Conservation (phyloP, 2,797 vertebrate species). For the Morus bassanus region DNA sequence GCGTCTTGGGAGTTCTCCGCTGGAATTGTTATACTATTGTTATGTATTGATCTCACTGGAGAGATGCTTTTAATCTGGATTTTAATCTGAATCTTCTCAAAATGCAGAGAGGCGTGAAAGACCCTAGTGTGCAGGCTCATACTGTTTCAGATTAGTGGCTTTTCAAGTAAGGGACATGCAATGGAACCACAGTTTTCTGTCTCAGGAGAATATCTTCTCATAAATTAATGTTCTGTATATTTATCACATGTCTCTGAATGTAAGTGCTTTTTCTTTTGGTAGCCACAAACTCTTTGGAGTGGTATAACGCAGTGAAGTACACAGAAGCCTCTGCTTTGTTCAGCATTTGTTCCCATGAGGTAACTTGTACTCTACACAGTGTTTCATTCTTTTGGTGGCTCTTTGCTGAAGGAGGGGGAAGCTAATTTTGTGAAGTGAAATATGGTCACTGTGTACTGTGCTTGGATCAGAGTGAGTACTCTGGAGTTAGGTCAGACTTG, state of each 20-base stretch:
- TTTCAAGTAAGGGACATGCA: background rate
- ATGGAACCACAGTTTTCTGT: background rate
- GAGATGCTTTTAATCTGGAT: background rate
- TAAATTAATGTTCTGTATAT: background rate
- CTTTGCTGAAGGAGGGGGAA: background rate
- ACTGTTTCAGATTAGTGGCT: background rate
- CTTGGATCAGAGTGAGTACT: background rate
- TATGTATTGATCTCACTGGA: background rate
- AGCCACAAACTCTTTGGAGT: background rate
- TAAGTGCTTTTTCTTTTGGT: background rate
- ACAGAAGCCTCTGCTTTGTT: conserved; percentile 32
- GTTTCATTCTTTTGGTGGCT: conserved; percentile 1
- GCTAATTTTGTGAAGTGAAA: conserved; percentile 27
- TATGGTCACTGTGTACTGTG: background rate
- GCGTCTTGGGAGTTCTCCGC: fast-evolving
- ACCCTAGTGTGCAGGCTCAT: background rate
- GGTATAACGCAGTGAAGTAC: background rate
- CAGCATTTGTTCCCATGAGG: conserved; percentile 50
- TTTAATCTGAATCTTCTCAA: background rate
- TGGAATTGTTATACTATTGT: background rate
- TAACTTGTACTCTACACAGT: conserved; percentile 24
- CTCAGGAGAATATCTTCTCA: background rate
- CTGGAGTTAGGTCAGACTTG: background rate
- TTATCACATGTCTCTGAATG: background rate
- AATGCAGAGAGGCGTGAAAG: background rate